Evolutionary conservation across 2,797 vertebrate genomes (phyloP).

Genomic region (Galaxias olidus): DNA sequence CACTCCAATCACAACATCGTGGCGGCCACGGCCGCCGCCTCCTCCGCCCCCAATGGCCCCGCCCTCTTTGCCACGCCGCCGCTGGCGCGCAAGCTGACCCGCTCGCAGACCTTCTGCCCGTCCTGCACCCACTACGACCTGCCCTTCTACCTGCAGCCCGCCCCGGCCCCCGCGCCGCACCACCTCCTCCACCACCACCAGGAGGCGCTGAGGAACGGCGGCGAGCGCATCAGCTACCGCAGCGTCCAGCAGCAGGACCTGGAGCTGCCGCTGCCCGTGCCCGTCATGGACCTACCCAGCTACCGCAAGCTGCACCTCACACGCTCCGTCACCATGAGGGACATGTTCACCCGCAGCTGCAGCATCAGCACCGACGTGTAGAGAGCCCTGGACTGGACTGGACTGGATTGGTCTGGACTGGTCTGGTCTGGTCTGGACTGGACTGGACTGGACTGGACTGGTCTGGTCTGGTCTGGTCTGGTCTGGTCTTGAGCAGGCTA

Average conservation of each 20-base stretch:
- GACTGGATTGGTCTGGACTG: neutral
- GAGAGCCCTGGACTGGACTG: conserved; percentile 31
- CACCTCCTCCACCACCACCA: conserved; percentile 75
- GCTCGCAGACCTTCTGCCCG: conserved; percentile 85
- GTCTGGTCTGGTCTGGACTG: neutral
- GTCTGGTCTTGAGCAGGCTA: no score
- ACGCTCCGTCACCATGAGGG: conserved; percentile 92
- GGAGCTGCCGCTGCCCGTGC: conserved; percentile 71
- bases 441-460: neutral
- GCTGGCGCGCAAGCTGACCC: conserved; percentile 78
- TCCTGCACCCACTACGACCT: conserved; percentile 87
- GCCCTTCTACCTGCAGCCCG: conserved; percentile 89
- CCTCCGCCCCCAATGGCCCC: conserved; percentile 85
- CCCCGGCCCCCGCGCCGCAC: conserved; percentile 59
- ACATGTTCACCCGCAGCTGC: conserved; percentile 92
- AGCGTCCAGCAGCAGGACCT: conserved; percentile 88
- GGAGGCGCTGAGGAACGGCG: conserved; percentile 87
- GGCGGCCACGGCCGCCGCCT: conserved; percentile 84
- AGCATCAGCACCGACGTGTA: conserved; percentile 98
- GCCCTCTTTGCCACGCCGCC: conserved; percentile 83
- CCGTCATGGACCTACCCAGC: conserved; percentile 69
- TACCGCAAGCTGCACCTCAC: conserved; percentile 90
- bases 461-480: neutral
- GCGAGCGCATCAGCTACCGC: conserved; percentile 84
- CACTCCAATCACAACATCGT: conserved; percentile 92